phyloP scores from a whole-genome alignment of 2,797 vertebrate species.

The Rhabdophis nuchalis region DNA sequence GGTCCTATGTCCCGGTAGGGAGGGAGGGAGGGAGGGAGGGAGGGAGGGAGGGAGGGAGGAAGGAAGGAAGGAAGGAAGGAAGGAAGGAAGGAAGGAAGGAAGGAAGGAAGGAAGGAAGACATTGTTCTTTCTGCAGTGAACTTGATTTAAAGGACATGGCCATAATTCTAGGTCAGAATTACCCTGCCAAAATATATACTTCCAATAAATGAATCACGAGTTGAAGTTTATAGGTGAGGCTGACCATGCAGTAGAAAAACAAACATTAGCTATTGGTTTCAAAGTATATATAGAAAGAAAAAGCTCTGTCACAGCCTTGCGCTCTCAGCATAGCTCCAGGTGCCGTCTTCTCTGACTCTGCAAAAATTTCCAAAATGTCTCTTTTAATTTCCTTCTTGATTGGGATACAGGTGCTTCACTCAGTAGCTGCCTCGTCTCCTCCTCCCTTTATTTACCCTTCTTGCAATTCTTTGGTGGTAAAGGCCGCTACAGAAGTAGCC shows the following conservation, averaged over 20 bases:
- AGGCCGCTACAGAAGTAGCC: constrained; percentile 50
- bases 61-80: background rate
- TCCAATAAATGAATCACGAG: constrained; percentile 59
- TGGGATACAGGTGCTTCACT: constrained; percentile 29
- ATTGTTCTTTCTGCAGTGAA: background rate
- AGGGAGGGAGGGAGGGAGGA: background rate
- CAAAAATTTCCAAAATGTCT: constrained; percentile 39
- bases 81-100: background rate
- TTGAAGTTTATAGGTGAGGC: constrained; percentile 48
- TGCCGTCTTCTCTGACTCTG: background rate
- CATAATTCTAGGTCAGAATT: background rate
- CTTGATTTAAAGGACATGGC: background rate
- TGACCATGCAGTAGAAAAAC: background rate
- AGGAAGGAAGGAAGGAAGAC: background rate
- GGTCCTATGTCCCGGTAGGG: background rate
- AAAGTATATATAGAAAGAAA: background rate
- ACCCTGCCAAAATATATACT: background rate
- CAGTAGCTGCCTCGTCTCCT: fast-evolving
- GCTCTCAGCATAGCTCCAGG: background rate
- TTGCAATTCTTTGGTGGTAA: constrained; percentile 48
- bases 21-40: no score
- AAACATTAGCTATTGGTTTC: background rate
- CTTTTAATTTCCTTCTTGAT: constrained; percentile 39
- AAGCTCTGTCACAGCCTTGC: background rate
- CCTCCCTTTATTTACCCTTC: background rate